Conservation (phyloP, 2,113 vertebrate genomes). For the Rhinolophus ferrumequinum region DNA sequence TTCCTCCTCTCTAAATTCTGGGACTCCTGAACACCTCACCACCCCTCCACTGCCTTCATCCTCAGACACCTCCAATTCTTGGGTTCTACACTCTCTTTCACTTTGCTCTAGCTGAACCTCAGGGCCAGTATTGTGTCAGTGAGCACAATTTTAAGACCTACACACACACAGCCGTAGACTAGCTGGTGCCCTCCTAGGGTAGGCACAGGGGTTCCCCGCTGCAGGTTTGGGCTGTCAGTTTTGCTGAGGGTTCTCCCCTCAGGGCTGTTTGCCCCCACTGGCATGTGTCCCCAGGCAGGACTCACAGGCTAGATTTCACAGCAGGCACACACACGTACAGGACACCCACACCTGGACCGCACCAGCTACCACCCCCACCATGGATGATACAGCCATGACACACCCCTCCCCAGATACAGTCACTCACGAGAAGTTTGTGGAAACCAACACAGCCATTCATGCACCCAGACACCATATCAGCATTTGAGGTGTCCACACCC, state of each 20-base stretch:
- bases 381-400: constrained; percentile 19
- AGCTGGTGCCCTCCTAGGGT: not conserved
- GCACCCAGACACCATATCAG: not conserved
- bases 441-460: not conserved
- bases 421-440: not conserved
- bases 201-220: not conserved
- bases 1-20: not conserved
- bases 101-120: not conserved
- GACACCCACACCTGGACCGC: not conserved
- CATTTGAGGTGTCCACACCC: not conserved
- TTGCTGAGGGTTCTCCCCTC: not conserved
- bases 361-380: not conserved
- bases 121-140: not conserved
- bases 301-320: not conserved
- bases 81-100: not conserved
- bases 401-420: constrained; percentile 45
- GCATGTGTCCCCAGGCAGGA: not conserved
- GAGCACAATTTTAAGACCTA: not conserved
- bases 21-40: not conserved
- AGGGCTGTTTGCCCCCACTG: not conserved
- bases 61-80: not conserved
- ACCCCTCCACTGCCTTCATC: not conserved
- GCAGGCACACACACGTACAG: not conserved
- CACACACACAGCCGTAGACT: not conserved
- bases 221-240: not conserved